Percentiles rank a stretch among this genome's conserved stretches.
Evolutionary conservation across 2,113 vertebrate genomes (phyloP).

Genomic region (Sorex araneus): DNA sequence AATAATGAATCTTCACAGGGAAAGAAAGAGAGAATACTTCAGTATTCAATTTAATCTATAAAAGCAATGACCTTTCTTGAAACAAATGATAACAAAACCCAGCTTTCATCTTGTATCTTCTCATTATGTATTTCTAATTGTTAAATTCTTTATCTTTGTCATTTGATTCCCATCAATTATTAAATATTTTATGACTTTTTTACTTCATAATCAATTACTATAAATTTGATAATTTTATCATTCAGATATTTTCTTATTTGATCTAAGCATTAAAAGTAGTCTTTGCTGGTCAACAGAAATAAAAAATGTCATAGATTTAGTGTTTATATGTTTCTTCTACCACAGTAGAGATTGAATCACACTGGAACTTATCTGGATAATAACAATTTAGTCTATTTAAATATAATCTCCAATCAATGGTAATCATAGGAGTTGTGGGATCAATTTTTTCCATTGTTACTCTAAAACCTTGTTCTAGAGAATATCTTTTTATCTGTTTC

Average conservation of each 20-base stretch:
- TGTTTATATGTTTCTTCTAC: constrained; percentile 10
- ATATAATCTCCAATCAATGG: background rate
- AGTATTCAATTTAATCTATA: constrained; percentile 53
- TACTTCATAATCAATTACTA: constrained; percentile 32
- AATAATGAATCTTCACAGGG: constrained; percentile 36
- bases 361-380: background rate
- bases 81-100: constrained; percentile 49
- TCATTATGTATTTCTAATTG: constrained; percentile 41
- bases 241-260: constrained; percentile 31
- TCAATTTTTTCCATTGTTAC: background rate
- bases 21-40: background rate
- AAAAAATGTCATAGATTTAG: constrained; percentile 32
- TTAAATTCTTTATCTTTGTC: constrained; percentile 46
- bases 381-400: constrained; percentile 44
- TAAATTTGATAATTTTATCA: constrained; percentile 35
- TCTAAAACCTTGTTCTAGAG: background rate
- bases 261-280: constrained; percentile 33
- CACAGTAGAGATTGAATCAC: background rate
- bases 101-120: constrained; percentile 40
- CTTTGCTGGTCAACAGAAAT: constrained; percentile 14
- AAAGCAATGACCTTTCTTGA: constrained; percentile 59
- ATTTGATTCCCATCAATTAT: constrained; percentile 65
- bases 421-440: background rate
- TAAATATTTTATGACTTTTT: constrained; percentile 3
- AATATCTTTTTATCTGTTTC: background rate